These are phyloP conservation scores for Channallabes apus DNA, from an alignment of 2,797 vertebrate genomes.

Conservation along the genomic window DNA sequence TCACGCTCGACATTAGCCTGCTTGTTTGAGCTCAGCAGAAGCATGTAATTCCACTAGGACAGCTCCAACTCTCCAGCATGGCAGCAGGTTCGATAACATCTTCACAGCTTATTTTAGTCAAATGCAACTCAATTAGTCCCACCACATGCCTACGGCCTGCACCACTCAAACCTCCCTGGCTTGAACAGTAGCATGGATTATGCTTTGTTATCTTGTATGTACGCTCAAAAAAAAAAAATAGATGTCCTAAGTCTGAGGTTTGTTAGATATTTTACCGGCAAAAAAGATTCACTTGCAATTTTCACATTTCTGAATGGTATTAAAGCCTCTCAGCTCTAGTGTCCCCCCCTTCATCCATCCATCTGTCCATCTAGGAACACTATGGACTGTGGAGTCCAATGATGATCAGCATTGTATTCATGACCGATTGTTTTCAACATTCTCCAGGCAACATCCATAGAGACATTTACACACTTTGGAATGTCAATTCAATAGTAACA, in stretches of 20 bases:
- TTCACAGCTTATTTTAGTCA: conserved; percentile 53
- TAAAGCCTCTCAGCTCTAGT: background rate
- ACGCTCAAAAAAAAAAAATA: background rate
- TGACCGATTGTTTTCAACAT: too few species aligned
- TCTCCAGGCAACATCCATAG: too few species aligned
- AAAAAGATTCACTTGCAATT: background rate
- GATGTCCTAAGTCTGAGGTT: too few species aligned
- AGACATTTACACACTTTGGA: too few species aligned
- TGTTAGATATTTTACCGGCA: background rate
- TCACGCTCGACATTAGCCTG: conserved; percentile 48
- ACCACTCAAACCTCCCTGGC: background rate
- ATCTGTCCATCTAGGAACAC: too few species aligned
- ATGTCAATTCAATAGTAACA: too few species aligned
- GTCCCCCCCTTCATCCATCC: too few species aligned
- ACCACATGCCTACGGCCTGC: conserved; percentile 25
- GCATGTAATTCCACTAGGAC: conserved; percentile 51
- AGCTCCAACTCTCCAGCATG: conserved; percentile 19
- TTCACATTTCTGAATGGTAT: background rate
- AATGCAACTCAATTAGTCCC: conserved; percentile 41
- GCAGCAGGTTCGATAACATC: conserved; percentile 48
- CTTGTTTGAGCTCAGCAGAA: conserved; percentile 48
- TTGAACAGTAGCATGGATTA: conserved; percentile 25
- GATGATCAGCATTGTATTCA: too few species aligned
- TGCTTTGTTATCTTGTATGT: conserved; percentile 9
- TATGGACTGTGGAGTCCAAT: too few species aligned